Percentiles rank a stretch among this genome's conserved stretches.
These are phyloP conservation scores for Pelosia muscerda DNA, from an alignment of 2,888 invertebrate genomes.

Conservation along the genomic window DNA sequence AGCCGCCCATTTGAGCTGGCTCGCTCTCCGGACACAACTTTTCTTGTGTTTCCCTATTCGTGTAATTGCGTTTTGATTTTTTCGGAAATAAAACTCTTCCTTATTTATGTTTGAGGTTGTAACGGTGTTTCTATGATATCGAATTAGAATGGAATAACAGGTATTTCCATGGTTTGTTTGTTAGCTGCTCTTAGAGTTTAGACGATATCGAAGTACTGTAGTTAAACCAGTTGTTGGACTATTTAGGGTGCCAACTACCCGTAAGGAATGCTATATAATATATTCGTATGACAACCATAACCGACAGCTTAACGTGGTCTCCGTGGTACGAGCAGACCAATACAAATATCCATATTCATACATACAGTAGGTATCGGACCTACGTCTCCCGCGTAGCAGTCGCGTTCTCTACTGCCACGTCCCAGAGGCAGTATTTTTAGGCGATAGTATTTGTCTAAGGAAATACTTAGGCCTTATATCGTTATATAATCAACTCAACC, in stretches of 20 bases:
- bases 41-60: conserved; percentile 39
- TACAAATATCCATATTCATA: too few species aligned
- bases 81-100: conserved; percentile 25
- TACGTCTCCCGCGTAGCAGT: too few species aligned
- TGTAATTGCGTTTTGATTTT: conserved; percentile 56
- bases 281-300: too few species aligned
- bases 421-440: too few species aligned
- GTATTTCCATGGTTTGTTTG: not conserved
- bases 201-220: too few species aligned
- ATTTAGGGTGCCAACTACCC: too few species aligned
- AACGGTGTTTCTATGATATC: conserved; percentile 21
- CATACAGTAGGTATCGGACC: too few species aligned
- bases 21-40: conserved; percentile 48
- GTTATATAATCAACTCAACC: not conserved
- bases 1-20: conserved; percentile 56
- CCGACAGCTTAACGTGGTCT: too few species aligned
- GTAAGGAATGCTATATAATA: too few species aligned
- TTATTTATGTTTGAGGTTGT: conserved; percentile 32
- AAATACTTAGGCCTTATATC: not conserved
- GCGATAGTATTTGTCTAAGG: not conserved
- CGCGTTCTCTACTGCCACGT: too few species aligned
- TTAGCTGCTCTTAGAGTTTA: not conserved
- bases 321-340: too few species aligned
- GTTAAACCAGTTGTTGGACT: too few species aligned
- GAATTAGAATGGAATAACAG: conserved; percentile 1